phyloP scores from a whole-genome alignment of 2,888 invertebrate species.

The Mesochorus sp. region DNA sequence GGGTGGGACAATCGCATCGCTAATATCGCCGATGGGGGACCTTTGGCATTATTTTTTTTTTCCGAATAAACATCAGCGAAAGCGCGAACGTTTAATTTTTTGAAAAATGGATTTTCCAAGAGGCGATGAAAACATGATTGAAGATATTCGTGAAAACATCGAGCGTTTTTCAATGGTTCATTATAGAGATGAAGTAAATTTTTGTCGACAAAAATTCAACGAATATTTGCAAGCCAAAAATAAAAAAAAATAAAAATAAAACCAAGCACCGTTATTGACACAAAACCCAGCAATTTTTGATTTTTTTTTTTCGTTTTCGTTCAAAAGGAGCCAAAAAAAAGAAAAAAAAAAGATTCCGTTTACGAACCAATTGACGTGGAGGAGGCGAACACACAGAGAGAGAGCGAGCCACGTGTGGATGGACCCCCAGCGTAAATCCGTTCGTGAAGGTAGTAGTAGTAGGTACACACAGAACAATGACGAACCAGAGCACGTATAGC shows the following conservation, averaged over 20 bases:
- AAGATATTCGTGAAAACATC: too few relatives aligned
- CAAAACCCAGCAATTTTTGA: conserved; percentile 63
- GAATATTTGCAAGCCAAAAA: conserved; percentile 38
- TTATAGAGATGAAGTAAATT: too few relatives aligned
- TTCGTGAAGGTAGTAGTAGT: conserved; percentile 81
- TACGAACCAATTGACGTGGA: conserved; percentile 82
- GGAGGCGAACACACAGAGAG: conserved; percentile 80
- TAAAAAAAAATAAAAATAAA: conserved; percentile 40
- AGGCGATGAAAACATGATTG: background rate
- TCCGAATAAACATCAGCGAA: background rate
- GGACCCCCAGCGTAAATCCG: conserved; percentile 82
- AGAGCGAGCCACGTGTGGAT: conserved; percentile 82
- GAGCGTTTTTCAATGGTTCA: too few relatives aligned
- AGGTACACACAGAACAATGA: conserved; percentile 83
- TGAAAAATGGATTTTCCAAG: background rate
- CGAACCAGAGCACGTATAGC: conserved; percentile 82
- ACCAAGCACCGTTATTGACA: conserved; percentile 67
- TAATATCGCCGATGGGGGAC: conserved; percentile 80
- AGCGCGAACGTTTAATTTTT: too few relatives aligned
- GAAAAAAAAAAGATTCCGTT: too few relatives aligned
- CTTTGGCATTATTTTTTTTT: conserved; percentile 52
- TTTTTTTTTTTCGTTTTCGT: conserved; percentile 51
- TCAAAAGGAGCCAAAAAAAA: conserved; percentile 60
- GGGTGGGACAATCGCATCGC: conserved; percentile 81
- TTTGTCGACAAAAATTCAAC: too few relatives aligned